Evolutionary conservation across 1,140 invertebrate species (phyloP), one percentile per base, ranked within the genome.

Genomic region (Ridgeia piscesae): DNA sequence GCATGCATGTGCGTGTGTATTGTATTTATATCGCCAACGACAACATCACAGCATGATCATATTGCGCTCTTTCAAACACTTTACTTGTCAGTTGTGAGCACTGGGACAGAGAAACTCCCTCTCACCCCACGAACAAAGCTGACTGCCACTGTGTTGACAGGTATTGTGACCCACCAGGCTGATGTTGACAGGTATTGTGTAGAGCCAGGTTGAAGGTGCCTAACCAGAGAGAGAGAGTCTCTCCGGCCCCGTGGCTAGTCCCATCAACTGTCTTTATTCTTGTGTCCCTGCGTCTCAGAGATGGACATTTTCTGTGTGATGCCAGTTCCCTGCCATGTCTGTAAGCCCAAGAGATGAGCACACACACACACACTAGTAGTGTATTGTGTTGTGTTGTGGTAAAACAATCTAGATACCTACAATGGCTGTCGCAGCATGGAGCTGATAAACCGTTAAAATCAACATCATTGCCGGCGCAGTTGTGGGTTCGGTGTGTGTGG

Each of bases 161-260:
- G 58, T 77, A 77, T 77, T 77, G 58, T 77, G 58, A 27, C 4
- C 2, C 14, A 14, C 58, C 58, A 77, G 58, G 58, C 27, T 77
- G 58, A 77, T 77, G 58, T 77, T 77, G 58, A 77, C 58, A 77
- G 27, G 58, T 77, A 77, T 77, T 77, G 58, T 77, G 58, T 77
- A 77, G 27, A 77, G 2, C 58, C 58, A 8, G 17, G 58, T 77
- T 77, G 58, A 77, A 27, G 58, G 14, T 77, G 58, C 14, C 58
- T 27, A 77, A 77, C 27, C 27, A 31, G 4, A 6, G 14, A 50
- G 58, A 77, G 27, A 17, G 11, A 77, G 48, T 21, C 21, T 77
- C 58, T 31, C 58, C 27, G 58, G 58, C 0, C 0, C 58, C 0
- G 4, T 17, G 58, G 58, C 58, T 77, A 2, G 2, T 77, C 58